These are phyloP conservation scores for Chironex yamaguchii DNA, from an alignment of 30 jellyfish, hydroid and myxozoan species.

Conservation along the genomic window DNA sequence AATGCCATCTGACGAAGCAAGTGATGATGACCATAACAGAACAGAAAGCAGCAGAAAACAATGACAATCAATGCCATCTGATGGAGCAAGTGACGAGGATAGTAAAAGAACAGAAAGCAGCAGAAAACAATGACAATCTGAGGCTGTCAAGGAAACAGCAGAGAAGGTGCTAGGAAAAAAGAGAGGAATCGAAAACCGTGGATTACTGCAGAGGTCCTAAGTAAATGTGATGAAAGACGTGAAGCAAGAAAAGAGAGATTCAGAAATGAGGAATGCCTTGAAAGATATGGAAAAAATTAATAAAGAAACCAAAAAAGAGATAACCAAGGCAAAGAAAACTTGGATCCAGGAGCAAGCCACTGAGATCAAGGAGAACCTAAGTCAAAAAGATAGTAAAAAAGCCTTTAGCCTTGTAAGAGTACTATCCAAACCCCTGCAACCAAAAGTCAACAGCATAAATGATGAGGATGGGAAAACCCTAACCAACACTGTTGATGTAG, in stretches of 20 bases:
- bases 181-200: slow-evolving; percentile 17
- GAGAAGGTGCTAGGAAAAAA: slow-evolving; percentile 3
- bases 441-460: no score
- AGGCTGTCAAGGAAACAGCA: neutral
- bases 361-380: neutral
- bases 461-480: no score
- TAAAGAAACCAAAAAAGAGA: neutral
- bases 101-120: no score
- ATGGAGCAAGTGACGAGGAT: no score
- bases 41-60: no score
- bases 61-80: no score
- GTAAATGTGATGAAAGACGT: slow-evolving; percentile 1
- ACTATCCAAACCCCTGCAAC: no score
- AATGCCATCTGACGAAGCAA: no score
- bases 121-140: no score
- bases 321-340: neutral
- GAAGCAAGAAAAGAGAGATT: neutral
- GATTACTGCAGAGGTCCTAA: slow-evolving; percentile 25
- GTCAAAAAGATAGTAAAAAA: neutral
- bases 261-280: neutral
- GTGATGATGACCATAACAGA: no score
- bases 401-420: neutral
- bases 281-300: neutral
- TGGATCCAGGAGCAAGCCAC: neutral
- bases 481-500: no score